Evolutionary conservation across 2,888 invertebrate species (phyloP), one percentile per base, ranked within the genome.

Genomic region (Aproaerema taeniolella): DNA sequence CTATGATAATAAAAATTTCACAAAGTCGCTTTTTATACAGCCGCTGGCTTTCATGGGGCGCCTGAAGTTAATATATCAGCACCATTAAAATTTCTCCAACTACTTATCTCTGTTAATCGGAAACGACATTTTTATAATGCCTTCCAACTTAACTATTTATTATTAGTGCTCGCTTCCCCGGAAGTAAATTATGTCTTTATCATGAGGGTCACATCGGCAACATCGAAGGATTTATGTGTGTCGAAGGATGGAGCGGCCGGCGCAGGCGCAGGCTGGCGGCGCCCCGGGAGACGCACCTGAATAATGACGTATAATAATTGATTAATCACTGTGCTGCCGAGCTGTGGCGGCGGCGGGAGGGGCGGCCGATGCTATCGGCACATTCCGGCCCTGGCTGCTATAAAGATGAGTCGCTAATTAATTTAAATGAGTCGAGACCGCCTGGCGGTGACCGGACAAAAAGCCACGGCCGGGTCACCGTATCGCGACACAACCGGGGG

Each of bases 251-350:
- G 39, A 42, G 45, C 35, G n/a, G 36, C 32, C 37, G 41, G 46
- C 33, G 39, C 25, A 34, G 50, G 55, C 46, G 54, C 53, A 52
- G 55, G 56, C 53, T 50, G 53, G 34, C 26, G 30, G 44, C 41
- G 38, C 42, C 44, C 47, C 42, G 41, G 47, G 45, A 37, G 40
- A 37, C 43, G 37, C 47, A 41, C 41, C 52, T 78, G 64, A 81
- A 74, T 80, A 75, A 81, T 78, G 77, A 80, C 75, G 71, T 76
- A 69, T 73, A 67, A 72, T 79, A 72, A 75, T 77, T 82, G 81
- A 82, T 81, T 73, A 76, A 80, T 80, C 60, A 61, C 55, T 52
- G 49, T 28, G 61, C 62, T 56, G 59, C 59, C 55, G 61, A 46
- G 58, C 44, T 50, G 52, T 35, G 50, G 46, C 24, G 34, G 12